Conservation (phyloP, 2,797 vertebrate genomes). For the Sebastes taczanowskii region DNA sequence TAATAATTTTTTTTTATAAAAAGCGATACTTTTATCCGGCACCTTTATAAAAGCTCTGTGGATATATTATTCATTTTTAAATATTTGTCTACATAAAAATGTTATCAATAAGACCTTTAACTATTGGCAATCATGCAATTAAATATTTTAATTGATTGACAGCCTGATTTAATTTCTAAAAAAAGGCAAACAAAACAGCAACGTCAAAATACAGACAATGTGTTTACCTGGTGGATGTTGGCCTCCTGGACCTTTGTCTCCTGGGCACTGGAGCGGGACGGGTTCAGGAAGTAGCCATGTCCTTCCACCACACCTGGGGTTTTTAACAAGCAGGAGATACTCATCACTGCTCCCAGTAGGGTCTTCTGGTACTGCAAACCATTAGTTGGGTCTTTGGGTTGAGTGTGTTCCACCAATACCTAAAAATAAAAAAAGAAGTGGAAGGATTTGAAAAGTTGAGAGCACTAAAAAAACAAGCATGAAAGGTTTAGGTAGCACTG, state of each 20-base stretch:
- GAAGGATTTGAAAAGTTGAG: not conserved
- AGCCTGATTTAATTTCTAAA: not conserved
- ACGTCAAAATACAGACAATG: not conserved
- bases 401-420: slow-evolving; percentile 94
- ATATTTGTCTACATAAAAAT: too few species aligned
- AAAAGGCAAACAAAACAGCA: not conserved
- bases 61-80: too few species aligned
- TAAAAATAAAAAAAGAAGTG: slow-evolving; percentile 47
- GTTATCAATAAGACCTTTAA: too few species aligned
- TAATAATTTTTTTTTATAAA: too few species aligned
- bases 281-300: slow-evolving; percentile 94
- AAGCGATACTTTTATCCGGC: too few species aligned
- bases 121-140: too few species aligned
- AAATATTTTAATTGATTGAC: too few species aligned
- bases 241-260: slow-evolving; percentile 98
- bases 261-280: slow-evolving; percentile 93
- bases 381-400: slow-evolving; percentile 93
- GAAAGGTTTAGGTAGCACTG: not conserved
- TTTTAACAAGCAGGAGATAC: slow-evolving; percentile 94
- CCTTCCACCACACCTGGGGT: slow-evolving; percentile 95
- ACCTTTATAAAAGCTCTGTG: too few species aligned
- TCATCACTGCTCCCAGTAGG: slow-evolving; percentile 88
- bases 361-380: slow-evolving; percentile 97
- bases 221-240: slow-evolving; percentile 94
- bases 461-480: not conserved